phyloP scores from a whole-genome alignment of 2,113 vertebrate genomes.

The Stigmatopora nigra region DNA sequence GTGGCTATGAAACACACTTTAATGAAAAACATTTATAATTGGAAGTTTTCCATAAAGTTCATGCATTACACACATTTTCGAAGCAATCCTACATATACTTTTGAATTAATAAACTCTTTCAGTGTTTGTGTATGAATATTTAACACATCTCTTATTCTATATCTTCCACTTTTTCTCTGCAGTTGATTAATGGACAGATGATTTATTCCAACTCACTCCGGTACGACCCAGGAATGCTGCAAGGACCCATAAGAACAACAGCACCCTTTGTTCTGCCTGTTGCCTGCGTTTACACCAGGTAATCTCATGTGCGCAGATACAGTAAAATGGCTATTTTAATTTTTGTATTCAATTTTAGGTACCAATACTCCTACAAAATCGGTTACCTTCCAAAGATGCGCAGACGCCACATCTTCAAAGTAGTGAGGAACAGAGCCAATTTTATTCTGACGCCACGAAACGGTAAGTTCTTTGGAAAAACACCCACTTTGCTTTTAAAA shows the following conservation, averaged over 20 bases:
- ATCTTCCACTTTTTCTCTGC: neutral
- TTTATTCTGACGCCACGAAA: slow-evolving; percentile 54
- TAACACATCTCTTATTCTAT: neutral
- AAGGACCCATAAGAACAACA: slow-evolving; percentile 41
- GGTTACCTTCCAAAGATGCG: slow-evolving; percentile 50
- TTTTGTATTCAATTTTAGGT: slow-evolving; percentile 41
- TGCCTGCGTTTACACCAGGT: slow-evolving; percentile 64
- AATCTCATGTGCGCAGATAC: neutral
- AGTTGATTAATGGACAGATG: slow-evolving; percentile 55
- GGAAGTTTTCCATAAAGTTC: too few relatives aligned
- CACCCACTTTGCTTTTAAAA: neutral
- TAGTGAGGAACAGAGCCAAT: slow-evolving; percentile 34
- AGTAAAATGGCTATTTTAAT: neutral
- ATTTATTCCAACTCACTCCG: slow-evolving; percentile 54
- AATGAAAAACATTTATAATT: too few relatives aligned
- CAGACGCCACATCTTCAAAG: slow-evolving; percentile 38
- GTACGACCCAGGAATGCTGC: slow-evolving; percentile 28
- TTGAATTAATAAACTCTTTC: too few relatives aligned
- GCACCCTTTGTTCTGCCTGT: slow-evolving; percentile 48
- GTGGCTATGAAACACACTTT: too few relatives aligned
- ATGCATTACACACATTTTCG: too few relatives aligned
- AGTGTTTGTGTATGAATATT: neutral
- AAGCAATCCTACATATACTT: too few relatives aligned
- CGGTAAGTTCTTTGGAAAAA: slow-evolving; percentile 33
- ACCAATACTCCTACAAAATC: slow-evolving; percentile 64